Evolutionary conservation across 2,797 vertebrate species (phyloP).

Genomic region (Chelidonichthys spinosus): DNA sequence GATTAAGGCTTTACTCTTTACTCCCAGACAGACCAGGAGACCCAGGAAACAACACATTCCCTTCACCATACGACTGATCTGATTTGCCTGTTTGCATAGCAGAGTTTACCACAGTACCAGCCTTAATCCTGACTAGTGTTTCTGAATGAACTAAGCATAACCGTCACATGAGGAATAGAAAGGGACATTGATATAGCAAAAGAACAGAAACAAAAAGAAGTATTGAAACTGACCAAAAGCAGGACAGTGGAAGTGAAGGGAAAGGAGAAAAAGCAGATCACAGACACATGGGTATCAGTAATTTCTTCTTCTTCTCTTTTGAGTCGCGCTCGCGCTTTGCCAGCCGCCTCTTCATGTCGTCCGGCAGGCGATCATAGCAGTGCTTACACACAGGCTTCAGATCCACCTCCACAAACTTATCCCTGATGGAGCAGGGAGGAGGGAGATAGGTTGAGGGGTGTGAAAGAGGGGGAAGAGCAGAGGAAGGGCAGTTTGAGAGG

Average conservation of each 20-base stretch:
- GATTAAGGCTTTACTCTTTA: conserved; percentile 62
- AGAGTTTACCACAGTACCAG: conserved; percentile 23
- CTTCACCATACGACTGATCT: conserved; percentile 57
- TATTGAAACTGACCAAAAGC: conserved; percentile 89
- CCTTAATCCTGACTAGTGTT: conserved; percentile 42
- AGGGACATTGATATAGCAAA: conserved; percentile 24
- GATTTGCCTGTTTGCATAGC: conserved; percentile 59
- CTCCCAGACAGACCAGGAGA: conserved; percentile 58
- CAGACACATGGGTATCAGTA: conserved; percentile 92
- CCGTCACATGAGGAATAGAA: conserved; percentile 2
- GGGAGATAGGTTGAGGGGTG: neutral
- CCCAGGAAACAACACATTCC: conserved; percentile 55
- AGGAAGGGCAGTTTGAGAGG: conserved; percentile 6
- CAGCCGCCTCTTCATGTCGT: conserved; percentile 94
- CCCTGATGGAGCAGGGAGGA: conserved; percentile 82
- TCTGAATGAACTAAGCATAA: neutral
- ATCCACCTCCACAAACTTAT: conserved; percentile 99
- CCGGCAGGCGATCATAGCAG: conserved; percentile 97
- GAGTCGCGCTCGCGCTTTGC: conserved; percentile 92
- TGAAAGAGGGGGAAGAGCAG: conserved; percentile 6
- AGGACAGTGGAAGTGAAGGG: conserved; percentile 72
- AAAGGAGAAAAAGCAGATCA: conserved; percentile 83
- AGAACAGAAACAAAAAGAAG: conserved; percentile 28
- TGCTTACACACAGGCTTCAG: conserved; percentile 98
- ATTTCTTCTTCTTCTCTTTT: conserved; percentile 96